Conservation (phyloP, 2,797 vertebrate genomes). For the Labeo calbasu region DNA sequence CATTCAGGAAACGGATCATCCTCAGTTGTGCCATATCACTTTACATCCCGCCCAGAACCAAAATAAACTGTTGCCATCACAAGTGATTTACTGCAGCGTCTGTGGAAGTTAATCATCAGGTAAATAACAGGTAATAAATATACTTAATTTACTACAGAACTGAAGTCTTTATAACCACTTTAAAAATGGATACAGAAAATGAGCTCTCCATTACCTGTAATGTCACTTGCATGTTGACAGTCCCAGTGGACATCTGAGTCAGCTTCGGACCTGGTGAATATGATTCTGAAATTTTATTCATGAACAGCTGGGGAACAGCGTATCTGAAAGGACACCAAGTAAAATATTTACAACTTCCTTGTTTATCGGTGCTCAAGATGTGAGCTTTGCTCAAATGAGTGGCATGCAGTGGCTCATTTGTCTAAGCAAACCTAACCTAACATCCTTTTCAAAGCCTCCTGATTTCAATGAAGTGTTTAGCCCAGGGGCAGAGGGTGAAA, state of each 20-base stretch:
- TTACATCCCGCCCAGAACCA: background rate
- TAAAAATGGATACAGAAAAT: background rate
- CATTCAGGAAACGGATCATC: conserved; percentile 10
- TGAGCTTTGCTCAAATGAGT: conserved; percentile 1
- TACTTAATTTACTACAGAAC: background rate
- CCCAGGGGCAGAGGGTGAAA: conserved; percentile 61
- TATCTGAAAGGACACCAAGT: background rate
- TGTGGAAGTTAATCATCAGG: conserved; percentile 14
- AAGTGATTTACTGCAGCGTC: background rate
- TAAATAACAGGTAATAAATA: conserved; percentile 17
- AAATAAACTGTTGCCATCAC: conserved; percentile 20
- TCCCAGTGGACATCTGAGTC: background rate
- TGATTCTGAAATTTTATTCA: background rate
- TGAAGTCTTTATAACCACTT: conserved; percentile 12
- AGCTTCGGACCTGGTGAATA: background rate
- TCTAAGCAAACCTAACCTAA: conserved; percentile 40
- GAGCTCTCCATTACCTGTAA: background rate
- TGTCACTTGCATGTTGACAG: conserved; percentile 1
- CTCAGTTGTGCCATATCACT: background rate
- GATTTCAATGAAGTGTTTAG: conserved; percentile 63
- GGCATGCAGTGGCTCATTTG: conserved; percentile 9
- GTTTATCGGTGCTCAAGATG: conserved; percentile 18
- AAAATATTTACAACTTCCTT: conserved; percentile 30
- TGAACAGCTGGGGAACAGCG: background rate
- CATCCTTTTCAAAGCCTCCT: conserved; percentile 56